These are phyloP conservation scores for Tenualosa thibaudeaui DNA, from an alignment of 2,797 vertebrate genomes.

Conservation along the genomic window DNA sequence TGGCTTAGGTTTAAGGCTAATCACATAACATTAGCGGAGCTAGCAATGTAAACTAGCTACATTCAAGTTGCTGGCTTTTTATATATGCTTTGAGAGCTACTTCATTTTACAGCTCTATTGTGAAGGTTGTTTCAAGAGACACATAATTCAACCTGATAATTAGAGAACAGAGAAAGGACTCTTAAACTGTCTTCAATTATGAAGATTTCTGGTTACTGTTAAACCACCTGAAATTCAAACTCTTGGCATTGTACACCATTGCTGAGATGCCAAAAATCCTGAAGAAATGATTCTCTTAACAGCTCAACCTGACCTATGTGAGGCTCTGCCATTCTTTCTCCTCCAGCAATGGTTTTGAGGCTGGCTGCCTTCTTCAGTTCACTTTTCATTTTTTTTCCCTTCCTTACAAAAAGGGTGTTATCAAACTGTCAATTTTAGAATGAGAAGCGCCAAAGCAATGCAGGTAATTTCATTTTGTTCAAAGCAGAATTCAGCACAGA, in stretches of 20 bases:
- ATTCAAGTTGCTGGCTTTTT: neutral
- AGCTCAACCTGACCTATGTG: neutral
- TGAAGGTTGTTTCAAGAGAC: neutral
- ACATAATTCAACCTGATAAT: neutral
- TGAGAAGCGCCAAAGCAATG: constrained; percentile 32
- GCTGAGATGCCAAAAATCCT: neutral
- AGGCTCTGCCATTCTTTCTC: neutral
- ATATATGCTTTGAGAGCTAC: neutral
- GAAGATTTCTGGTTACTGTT: neutral
- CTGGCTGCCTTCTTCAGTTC: neutral
- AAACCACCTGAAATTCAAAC: neutral
- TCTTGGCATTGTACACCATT: neutral
- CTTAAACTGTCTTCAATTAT: neutral
- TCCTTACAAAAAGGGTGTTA: constrained; percentile 3
- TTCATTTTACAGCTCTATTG: neutral
- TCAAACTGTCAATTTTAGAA: constrained; percentile 22
- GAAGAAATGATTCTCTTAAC: neutral
- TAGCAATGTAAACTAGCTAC: neutral
- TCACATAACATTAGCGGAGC: neutral
- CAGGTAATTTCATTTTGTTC: constrained; percentile 48
- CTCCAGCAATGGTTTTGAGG: neutral
- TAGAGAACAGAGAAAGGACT: neutral
- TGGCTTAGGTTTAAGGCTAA: neutral
- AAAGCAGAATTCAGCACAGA: constrained; percentile 32
- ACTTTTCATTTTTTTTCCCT: neutral